These are phyloP conservation scores for Struthio camelus DNA, from an alignment of 2,113 vertebrate species.

Conservation along the genomic window DNA sequence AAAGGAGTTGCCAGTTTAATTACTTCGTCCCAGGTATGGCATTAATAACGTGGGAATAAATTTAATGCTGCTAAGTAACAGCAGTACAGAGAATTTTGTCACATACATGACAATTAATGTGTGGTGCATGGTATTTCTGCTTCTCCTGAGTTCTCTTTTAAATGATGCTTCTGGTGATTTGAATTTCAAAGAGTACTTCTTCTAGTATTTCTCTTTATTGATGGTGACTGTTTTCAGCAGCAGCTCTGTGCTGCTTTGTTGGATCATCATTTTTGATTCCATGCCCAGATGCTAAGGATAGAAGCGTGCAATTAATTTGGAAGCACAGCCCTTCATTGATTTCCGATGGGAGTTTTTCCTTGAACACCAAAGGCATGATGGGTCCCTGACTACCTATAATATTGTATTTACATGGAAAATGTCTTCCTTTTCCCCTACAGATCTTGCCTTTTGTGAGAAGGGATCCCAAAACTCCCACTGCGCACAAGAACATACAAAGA, in stretches of 20 bases:
- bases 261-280: constrained; percentile 44
- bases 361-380: not conserved
- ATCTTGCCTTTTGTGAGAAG: not conserved
- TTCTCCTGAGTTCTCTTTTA: not conserved
- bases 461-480: not conserved
- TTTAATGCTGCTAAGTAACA: not conserved
- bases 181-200: constrained; percentile 18
- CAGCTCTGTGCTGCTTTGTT: constrained; percentile 21
- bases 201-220: constrained; percentile 14
- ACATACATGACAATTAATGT: constrained; percentile 24
- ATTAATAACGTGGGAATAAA: constrained; percentile 30
- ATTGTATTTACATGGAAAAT: not conserved
- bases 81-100: not conserved
- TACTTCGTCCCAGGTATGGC: not conserved
- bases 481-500: not conserved
- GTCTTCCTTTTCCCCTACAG: not conserved
- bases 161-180: constrained; percentile 16
- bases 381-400: not conserved
- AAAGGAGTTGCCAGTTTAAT: constrained; percentile 29
- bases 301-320: constrained; percentile 50
- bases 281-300: constrained; percentile 31
- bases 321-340: constrained; percentile 23
- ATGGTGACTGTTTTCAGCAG: not conserved
- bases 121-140: not conserved
- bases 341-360: not conserved